Conservation (phyloP, 1,140 invertebrate species). For the Meloidogyne chitwoodi region DNA sequence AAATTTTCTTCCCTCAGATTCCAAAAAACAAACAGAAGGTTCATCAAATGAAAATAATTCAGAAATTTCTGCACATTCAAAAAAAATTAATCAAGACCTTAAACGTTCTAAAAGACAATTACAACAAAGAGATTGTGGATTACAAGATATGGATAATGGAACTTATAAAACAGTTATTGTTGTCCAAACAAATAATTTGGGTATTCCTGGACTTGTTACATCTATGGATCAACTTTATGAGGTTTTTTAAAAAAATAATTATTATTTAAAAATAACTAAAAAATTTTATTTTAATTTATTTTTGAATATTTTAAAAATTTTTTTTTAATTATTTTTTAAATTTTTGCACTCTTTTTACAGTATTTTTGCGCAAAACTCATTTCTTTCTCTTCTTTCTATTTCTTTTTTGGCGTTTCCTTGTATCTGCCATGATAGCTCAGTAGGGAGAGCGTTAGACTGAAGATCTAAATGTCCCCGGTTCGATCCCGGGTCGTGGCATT, state of each 20-base stretch:
- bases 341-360: neutral
- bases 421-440: conserved; percentile 53
- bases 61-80: neutral
- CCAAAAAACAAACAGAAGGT: neutral
- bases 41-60: neutral
- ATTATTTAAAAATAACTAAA: neutral
- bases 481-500: conserved; percentile 26
- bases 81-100: neutral
- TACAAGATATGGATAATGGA: conserved; percentile 54
- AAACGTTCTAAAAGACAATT: conserved; percentile 30
- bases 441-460: conserved; percentile 61
- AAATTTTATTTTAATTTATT: neutral
- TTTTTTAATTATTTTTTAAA: neutral
- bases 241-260: conserved; percentile 26
- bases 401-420: neutral
- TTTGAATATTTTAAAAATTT: neutral
- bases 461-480: conserved; percentile 35
- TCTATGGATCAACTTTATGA: conserved; percentile 60
- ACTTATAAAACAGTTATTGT: conserved; percentile 59
- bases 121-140: conserved; percentile 47
- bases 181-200: conserved; percentile 59
- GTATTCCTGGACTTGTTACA: conserved; percentile 58
- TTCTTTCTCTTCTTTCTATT: neutral
- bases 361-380: neutral
- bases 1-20: neutral